Percentiles rank a stretch among this genome's conserved stretches.
Evolutionary conservation across 2,797 vertebrate genomes (phyloP).

Genomic region (Telmatherina bonti): DNA sequence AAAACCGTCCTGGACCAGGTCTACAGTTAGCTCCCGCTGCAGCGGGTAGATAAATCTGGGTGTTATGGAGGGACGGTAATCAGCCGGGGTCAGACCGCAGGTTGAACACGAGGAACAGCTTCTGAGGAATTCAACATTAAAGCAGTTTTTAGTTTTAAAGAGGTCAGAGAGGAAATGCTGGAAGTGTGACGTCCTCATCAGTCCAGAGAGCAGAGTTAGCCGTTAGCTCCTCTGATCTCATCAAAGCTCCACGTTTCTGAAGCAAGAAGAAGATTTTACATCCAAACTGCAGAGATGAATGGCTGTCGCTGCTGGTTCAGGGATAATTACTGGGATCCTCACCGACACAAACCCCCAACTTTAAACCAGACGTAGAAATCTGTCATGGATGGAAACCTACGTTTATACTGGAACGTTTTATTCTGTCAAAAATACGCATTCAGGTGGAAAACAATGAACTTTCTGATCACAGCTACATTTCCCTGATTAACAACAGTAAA

Average conservation of each 20-base stretch:
- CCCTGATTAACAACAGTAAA: no score
- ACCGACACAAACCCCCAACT: no score
- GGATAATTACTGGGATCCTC: constrained; percentile 3
- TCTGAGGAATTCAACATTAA: constrained; percentile 25
- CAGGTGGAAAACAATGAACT: no score
- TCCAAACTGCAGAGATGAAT: constrained; percentile 10
- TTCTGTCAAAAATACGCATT: no score
- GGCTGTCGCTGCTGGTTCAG: not conserved
- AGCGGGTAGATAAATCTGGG: no score
- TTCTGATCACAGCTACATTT: no score
- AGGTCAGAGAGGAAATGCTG: not conserved
- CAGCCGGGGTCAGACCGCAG: constrained; percentile 11
- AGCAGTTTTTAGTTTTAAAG: constrained; percentile 1
- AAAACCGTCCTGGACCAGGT: no score
- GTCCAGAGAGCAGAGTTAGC: constrained; percentile 16
- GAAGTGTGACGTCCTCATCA: constrained; percentile 15
- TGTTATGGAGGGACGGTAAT: constrained; percentile 7
- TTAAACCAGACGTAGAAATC: no score
- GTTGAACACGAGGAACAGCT: constrained; percentile 1
- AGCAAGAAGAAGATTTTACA: not conserved
- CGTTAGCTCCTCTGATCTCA: constrained; percentile 23
- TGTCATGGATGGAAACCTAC: no score
- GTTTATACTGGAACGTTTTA: no score
- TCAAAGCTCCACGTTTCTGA: constrained; percentile 7
- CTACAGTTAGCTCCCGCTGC: no score